phyloP scores from a whole-genome alignment of 2,113 vertebrate species.

The Laticauda laticaudata region DNA sequence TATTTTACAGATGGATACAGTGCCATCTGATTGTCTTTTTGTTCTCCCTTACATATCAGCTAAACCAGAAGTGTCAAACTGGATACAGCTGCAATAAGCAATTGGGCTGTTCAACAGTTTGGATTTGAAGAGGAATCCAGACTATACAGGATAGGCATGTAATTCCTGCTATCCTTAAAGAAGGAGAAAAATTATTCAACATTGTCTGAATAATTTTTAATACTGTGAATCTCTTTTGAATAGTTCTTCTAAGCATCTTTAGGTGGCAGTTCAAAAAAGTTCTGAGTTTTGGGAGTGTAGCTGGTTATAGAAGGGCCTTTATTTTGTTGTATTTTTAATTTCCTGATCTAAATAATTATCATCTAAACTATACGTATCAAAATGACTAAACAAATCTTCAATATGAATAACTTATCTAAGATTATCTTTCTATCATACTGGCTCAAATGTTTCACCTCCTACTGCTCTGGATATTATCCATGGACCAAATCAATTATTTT shows the following conservation, averaged over 20 bases:
- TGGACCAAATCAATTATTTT: neutral
- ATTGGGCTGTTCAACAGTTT: neutral
- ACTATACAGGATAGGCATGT: neutral
- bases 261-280: neutral
- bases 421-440: neutral
- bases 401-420: neutral
- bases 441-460: too few species aligned
- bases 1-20: neutral
- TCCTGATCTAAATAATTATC: neutral
- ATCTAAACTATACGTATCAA: neutral
- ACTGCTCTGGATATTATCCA: neutral
- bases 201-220: neutral
- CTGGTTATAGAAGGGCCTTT: neutral
- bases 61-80: neutral
- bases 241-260: neutral
- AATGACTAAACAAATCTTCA: neutral
- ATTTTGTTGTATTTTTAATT: neutral
- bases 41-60: neutral
- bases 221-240: neutral
- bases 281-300: neutral
- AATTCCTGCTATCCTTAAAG: neutral
- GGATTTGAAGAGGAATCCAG: neutral
- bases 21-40: neutral
- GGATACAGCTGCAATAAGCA: neutral
- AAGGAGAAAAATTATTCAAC: neutral